Percentiles rank a stretch among this genome's conserved stretches.
These are phyloP conservation scores for Pissodes strobi DNA, from an alignment of 1,140 invertebrate species.

Conservation along the genomic window DNA sequence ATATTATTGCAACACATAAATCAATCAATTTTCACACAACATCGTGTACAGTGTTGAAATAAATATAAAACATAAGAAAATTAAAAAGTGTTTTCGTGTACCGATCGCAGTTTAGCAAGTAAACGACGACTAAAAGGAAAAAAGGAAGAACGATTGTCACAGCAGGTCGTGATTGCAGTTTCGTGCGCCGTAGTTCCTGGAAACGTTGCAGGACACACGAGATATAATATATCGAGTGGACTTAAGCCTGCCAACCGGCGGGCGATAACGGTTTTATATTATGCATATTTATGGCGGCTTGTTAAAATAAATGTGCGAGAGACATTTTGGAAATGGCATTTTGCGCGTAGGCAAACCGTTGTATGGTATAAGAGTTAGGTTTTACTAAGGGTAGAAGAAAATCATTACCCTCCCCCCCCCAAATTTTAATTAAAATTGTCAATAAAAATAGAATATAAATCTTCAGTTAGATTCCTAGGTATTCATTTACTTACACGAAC, in stretches of 20 bases:
- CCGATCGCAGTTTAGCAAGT: neutral
- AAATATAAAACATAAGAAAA: no score
- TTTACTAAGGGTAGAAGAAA: no score
- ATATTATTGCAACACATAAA: no score
- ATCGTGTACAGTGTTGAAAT: no score
- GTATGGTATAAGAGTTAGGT: no score
- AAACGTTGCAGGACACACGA: constrained; percentile 30
- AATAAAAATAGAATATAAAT: no score
- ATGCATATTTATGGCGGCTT: constrained; percentile 17
- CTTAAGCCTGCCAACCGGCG: constrained; percentile 17
- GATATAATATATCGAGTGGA: constrained; percentile 39
- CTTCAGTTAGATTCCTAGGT: no score
- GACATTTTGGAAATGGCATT: neutral
- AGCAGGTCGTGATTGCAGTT: constrained; percentile 41
- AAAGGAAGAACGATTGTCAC: no score
- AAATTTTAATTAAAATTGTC: no score
- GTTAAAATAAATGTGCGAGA: constrained; percentile 3
- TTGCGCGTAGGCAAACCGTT: neutral
- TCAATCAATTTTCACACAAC: no score
- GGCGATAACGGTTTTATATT: constrained; percentile 13
- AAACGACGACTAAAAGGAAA: constrained; percentile 11
- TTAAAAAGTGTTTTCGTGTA: constrained; percentile 17
- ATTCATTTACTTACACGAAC: no score
- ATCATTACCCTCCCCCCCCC: no score
- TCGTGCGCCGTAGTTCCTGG: constrained; percentile 45